A percentile compares a stretch with the other conserved stretches of the same genome.
Evolutionary conservation across 1,140 invertebrate species (phyloP).

Genomic region (Muscidifurax raptorellus): DNA sequence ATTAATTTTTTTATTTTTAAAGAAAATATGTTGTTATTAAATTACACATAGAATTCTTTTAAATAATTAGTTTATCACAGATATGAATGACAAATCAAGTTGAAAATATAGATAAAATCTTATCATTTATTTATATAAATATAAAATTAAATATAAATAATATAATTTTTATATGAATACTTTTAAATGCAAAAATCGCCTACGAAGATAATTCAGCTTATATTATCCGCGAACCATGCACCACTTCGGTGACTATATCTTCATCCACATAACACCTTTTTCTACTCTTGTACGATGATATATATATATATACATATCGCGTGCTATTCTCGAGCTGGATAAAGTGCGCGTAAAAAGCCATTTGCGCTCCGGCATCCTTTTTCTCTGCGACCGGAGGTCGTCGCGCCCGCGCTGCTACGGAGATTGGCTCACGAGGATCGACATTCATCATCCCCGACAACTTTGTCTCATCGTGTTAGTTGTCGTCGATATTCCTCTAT

Average conservation of each 20-base stretch:
- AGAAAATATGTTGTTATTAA: too few relatives aligned
- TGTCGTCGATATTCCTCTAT: not conserved
- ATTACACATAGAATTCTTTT: too few relatives aligned
- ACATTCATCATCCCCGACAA: conserved; percentile 50
- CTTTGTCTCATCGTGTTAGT: conserved; percentile 34
- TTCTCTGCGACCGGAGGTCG: not conserved
- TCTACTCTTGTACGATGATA: not conserved
- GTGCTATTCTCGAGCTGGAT: not conserved
- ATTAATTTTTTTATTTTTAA: not conserved
- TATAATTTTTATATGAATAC: too few relatives aligned
- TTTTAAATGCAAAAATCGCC: too few relatives aligned
- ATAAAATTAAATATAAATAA: too few relatives aligned
- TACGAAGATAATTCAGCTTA: too few relatives aligned
- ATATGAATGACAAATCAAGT: too few relatives aligned
- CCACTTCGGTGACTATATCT: not conserved
- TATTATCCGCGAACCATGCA: not conserved
- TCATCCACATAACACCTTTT: not conserved
- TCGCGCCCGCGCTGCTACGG: conserved; percentile 7
- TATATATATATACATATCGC: not conserved
- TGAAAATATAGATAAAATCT: too few relatives aligned
- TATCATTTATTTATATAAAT: too few relatives aligned
- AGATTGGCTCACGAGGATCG: conserved; percentile 47
- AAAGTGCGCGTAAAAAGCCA: conserved; percentile 6
- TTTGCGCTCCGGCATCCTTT: conserved; percentile 29
- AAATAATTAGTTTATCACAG: too few relatives aligned